phyloP scores from a whole-genome alignment of 1,140 invertebrate genomes.

The Eueides isabella region DNA sequence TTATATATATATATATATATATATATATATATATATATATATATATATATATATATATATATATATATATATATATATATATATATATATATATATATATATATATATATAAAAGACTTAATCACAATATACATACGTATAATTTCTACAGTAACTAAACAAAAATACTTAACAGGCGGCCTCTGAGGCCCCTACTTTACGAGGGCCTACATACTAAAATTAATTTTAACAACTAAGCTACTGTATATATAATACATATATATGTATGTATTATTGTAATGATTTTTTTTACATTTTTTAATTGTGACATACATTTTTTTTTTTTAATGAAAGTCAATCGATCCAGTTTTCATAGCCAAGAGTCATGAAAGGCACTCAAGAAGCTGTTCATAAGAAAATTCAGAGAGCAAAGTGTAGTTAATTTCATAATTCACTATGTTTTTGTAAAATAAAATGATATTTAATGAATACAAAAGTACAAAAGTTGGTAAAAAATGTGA shows the following conservation, averaged over 20 bases:
- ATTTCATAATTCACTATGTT: not conserved
- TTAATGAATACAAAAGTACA: not conserved
- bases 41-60: too few species aligned
- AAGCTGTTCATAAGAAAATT: too few species aligned
- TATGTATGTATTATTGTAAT: not conserved
- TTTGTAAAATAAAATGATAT: too few species aligned
- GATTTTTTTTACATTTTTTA: conserved; percentile 1
- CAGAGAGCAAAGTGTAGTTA: not conserved
- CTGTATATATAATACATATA: not conserved
- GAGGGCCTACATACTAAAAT: not conserved
- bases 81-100: too few species aligned
- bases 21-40: too few species aligned
- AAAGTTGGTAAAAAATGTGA: not conserved
- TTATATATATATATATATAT: too few species aligned
- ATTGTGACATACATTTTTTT: not conserved
- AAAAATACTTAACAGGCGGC: not conserved
- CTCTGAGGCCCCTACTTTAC: not conserved
- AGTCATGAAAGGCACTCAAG: too few species aligned
- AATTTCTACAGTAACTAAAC: not conserved
- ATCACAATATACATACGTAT: too few species aligned
- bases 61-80: too few species aligned
- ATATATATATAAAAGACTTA: too few species aligned
- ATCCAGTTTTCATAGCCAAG: not conserved
- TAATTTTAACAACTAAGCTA: not conserved
- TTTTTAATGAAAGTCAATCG: not conserved